phyloP scores from a whole-genome alignment of 2,888 invertebrate genomes.

The Galerucella nymphaeae region DNA sequence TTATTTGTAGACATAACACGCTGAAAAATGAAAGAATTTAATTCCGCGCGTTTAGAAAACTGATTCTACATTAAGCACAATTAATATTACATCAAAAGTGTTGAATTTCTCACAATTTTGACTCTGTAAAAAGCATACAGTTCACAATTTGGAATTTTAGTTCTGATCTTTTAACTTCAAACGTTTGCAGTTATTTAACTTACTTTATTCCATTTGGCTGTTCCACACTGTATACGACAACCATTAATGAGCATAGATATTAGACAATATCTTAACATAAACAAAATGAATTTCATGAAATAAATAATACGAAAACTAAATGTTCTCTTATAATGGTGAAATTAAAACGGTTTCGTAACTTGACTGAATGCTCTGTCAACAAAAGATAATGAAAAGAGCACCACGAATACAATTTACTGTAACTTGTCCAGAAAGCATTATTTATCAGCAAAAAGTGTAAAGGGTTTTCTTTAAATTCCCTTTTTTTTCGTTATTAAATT shows the following conservation, averaged over 20 bases:
- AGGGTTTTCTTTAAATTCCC: too few species aligned
- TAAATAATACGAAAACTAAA: too few species aligned
- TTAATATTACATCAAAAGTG: conserved; percentile 8
- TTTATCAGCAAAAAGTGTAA: too few species aligned
- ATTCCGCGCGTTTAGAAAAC: neutral
- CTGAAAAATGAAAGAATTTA: neutral
- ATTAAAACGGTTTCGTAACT: too few species aligned
- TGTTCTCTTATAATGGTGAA: too few species aligned
- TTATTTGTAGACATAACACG: neutral
- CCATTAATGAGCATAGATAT: neutral
- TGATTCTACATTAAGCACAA: conserved; percentile 1
- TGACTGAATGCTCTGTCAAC: too few species aligned
- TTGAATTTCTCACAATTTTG: conserved; percentile 9
- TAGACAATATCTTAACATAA: neutral
- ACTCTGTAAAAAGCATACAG: conserved; percentile 14
- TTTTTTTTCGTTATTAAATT: too few species aligned
- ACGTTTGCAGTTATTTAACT: conserved; percentile 21
- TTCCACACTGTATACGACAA: neutral
- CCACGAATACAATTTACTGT: too few species aligned
- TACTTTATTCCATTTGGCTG: too few species aligned
- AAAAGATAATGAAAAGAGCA: too few species aligned
- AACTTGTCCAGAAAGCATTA: too few species aligned
- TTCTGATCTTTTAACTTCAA: conserved; percentile 24
- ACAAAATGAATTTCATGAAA: too few species aligned
- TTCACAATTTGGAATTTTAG: conserved; percentile 27